A percentile compares a stretch with the other conserved stretches of the same genome.
phyloP scores from a whole-genome alignment of 2,113 vertebrate genomes.

The Laterallus jamaicensis region DNA sequence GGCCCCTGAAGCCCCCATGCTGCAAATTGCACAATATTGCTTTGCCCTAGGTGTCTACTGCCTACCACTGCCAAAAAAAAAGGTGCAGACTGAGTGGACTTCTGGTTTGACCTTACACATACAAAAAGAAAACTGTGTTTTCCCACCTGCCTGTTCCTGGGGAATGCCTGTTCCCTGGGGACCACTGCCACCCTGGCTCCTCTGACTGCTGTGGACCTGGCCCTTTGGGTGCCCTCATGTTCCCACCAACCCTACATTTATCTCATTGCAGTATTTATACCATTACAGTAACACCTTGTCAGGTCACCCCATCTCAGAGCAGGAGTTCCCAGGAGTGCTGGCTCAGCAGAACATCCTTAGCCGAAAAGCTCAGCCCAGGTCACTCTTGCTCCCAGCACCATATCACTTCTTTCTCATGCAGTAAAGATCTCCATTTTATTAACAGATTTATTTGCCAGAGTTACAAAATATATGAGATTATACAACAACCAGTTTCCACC shows the following conservation, averaged over 20 bases:
- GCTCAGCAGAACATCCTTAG: not conserved
- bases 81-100: not conserved
- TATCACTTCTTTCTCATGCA: not conserved
- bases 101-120: not conserved
- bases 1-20: rapidly evolving
- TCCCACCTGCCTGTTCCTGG: not conserved
- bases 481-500: not conserved
- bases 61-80: not conserved
- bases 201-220: rapidly evolving
- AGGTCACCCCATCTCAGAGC: not conserved
- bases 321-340: not conserved
- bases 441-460: conserved; percentile 10
- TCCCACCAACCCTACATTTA: not conserved
- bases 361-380: not conserved
- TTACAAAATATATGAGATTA: not conserved
- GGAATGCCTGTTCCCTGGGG: not conserved
- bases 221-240: not conserved
- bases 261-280: not conserved
- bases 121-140: not conserved
- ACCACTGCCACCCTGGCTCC: not conserved
- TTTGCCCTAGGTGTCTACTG: not conserved
- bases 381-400: not conserved
- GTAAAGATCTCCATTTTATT: not conserved
- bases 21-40: not conserved
- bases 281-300: not conserved